phyloP scores from a whole-genome alignment of 2,797 vertebrate species.

The Cuniculus paca region DNA sequence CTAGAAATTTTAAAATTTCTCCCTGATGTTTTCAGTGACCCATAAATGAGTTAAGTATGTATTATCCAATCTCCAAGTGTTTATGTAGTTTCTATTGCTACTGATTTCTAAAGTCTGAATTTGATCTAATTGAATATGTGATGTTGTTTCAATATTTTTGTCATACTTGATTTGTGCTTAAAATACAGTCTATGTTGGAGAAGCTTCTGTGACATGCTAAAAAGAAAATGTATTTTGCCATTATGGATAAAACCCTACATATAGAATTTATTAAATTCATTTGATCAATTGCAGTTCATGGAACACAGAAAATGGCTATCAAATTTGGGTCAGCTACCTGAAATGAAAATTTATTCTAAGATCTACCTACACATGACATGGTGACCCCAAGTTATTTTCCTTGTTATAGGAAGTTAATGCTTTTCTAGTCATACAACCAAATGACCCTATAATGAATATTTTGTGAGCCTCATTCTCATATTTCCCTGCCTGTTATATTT shows the following conservation, averaged over 20 bases:
- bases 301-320: neutral
- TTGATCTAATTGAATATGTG: neutral
- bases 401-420: neutral
- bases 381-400: neutral
- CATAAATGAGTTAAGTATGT: neutral
- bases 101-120: neutral
- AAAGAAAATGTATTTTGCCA: neutral
- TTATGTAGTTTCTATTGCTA: neutral
- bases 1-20: neutral
- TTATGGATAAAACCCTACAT: neutral
- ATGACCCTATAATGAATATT: neutral
- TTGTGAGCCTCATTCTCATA: neutral
- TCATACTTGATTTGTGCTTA: neutral
- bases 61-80: neutral
- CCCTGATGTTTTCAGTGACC: neutral
- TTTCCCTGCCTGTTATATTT: rapidly evolving
- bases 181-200: neutral
- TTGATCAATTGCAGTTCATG: neutral
- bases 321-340: neutral
- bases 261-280: neutral
- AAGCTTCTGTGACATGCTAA: neutral
- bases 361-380: rapidly evolving
- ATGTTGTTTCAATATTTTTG: neutral
- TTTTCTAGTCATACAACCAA: neutral
- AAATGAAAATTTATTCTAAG: neutral